These are phyloP conservation scores for Pardosa pseudoannulata DNA, from an alignment of 2,888 invertebrate species.

Conservation along the genomic window DNA sequence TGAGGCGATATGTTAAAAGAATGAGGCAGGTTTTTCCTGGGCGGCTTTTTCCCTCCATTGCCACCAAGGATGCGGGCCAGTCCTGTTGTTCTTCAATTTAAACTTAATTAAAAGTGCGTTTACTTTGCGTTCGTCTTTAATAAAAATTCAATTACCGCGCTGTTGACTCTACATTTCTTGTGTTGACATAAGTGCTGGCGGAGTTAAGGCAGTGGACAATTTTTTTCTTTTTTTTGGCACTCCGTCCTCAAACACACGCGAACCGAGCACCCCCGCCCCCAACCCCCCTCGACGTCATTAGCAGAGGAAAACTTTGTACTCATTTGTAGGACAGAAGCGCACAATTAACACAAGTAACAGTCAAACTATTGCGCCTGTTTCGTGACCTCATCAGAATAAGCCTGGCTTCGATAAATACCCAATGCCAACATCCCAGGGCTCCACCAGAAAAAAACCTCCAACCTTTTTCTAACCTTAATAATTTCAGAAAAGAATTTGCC, in stretches of 20 bases:
- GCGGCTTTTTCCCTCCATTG: slow-evolving; percentile 62
- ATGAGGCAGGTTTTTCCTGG: slow-evolving; percentile 64
- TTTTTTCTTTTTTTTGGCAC: slow-evolving; percentile 68
- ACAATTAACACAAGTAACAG: slow-evolving; percentile 71
- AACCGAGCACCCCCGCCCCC: slow-evolving; percentile 40
- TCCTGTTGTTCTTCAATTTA: slow-evolving; percentile 73
- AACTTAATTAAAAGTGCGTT: slow-evolving; percentile 73
- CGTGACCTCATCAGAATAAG: slow-evolving; percentile 43
- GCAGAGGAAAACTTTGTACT: slow-evolving; percentile 70
- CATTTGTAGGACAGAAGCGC: slow-evolving; percentile 69
- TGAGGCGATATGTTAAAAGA: slow-evolving; percentile 72
- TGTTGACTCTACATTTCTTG: slow-evolving; percentile 73
- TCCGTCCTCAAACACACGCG: slow-evolving; percentile 67
- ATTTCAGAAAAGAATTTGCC: slow-evolving; percentile 58
- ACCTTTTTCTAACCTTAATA: slow-evolving; percentile 60
- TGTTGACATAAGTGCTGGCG: slow-evolving; percentile 71
- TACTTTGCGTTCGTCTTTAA: slow-evolving; percentile 73
- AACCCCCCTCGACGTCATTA: slow-evolving; percentile 61
- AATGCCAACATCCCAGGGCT: slow-evolving; percentile 70
- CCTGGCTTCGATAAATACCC: slow-evolving; percentile 67
- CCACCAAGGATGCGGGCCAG: slow-evolving; percentile 65
- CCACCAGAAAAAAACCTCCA: slow-evolving; percentile 16
- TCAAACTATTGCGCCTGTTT: slow-evolving; percentile 62
- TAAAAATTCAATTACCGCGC: slow-evolving; percentile 72
- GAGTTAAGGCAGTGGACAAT: slow-evolving; percentile 68